A percentile compares a stretch with the other conserved stretches of the same genome.
These are phyloP conservation scores for Melangyna quadrimaculata DNA, from an alignment of 2,888 invertebrate genomes.

Conservation along the genomic window DNA sequence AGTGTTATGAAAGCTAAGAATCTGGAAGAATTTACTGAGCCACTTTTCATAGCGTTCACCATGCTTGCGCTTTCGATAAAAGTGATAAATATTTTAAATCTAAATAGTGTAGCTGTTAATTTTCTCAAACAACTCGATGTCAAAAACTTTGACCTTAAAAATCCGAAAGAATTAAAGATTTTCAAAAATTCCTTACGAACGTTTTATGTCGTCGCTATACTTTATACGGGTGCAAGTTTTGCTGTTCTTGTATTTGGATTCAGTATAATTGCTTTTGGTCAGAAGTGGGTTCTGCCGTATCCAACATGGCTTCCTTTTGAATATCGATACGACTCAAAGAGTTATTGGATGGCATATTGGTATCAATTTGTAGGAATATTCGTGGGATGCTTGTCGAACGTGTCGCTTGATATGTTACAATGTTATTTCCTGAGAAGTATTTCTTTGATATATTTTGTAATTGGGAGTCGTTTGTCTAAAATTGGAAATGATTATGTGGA, in stretches of 20 bases:
- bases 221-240: slow-evolving; percentile 65
- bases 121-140: slow-evolving; percentile 63
- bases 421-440: slow-evolving; percentile 76
- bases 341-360: slow-evolving; percentile 73
- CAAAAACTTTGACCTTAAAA: neutral
- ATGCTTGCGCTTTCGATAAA: slow-evolving; percentile 75
- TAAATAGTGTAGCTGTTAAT: slow-evolving; percentile 61
- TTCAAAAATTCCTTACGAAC: slow-evolving; percentile 50
- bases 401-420: slow-evolving; percentile 75
- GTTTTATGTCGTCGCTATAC: slow-evolving; percentile 71
- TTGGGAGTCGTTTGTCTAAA: slow-evolving; percentile 74
- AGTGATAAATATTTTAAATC: slow-evolving; percentile 75
- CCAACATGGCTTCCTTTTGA: slow-evolving; percentile 77
- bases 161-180: slow-evolving; percentile 51
- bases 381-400: slow-evolving; percentile 73
- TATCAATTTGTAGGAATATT: slow-evolving; percentile 75
- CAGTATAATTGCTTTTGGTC: slow-evolving; percentile 59
- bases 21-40: slow-evolving; percentile 75
- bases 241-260: slow-evolving; percentile 49
- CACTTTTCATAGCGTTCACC: slow-evolving; percentile 76
- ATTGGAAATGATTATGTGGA: neutral
- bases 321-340: slow-evolving; percentile 72
- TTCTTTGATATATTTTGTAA: slow-evolving; percentile 73
- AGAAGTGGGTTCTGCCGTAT: slow-evolving; percentile 74
- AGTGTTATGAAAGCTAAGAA: slow-evolving; percentile 73